These are phyloP conservation scores for Sylvilagus bachmani DNA, from an alignment of 2,113 vertebrate genomes.

Conservation along the genomic window DNA sequence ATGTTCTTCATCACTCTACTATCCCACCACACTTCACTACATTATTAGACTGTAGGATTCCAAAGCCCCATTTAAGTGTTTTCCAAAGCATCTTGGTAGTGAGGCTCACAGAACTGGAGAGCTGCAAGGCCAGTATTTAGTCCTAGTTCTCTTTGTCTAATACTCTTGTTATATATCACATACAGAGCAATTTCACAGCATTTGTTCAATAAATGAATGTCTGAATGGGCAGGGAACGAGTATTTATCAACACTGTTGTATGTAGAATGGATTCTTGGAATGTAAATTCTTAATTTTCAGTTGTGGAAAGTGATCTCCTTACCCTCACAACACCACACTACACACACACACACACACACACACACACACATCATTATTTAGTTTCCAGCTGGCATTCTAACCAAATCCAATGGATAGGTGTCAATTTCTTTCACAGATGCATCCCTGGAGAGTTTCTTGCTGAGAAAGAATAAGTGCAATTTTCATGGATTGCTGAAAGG, in stretches of 20 bases:
- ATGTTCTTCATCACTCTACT: background rate
- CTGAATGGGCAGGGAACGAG: background rate
- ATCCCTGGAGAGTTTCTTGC: constrained; percentile 44
- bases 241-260: background rate
- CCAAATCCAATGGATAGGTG: constrained; percentile 47
- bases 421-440: constrained; percentile 41
- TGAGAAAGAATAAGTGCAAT: constrained; percentile 54
- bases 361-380: background rate
- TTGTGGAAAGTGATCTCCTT: background rate
- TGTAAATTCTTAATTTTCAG: constrained; percentile 3
- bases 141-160: background rate
- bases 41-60: background rate
- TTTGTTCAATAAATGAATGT: background rate
- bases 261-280: background rate
- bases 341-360: background rate
- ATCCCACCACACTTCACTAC: background rate
- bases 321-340: background rate
- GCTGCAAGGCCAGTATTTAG: background rate
- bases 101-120: background rate
- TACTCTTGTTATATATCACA: background rate
- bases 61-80: background rate
- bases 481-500: constrained; percentile 37
- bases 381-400: constrained; percentile 27
- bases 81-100: background rate
- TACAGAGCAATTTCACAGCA: background rate